Percentiles rank a stretch among this genome's conserved stretches.
These are phyloP conservation scores for Tinamus major DNA, from an alignment of 2,797 vertebrate species.

Conservation along the genomic window DNA sequence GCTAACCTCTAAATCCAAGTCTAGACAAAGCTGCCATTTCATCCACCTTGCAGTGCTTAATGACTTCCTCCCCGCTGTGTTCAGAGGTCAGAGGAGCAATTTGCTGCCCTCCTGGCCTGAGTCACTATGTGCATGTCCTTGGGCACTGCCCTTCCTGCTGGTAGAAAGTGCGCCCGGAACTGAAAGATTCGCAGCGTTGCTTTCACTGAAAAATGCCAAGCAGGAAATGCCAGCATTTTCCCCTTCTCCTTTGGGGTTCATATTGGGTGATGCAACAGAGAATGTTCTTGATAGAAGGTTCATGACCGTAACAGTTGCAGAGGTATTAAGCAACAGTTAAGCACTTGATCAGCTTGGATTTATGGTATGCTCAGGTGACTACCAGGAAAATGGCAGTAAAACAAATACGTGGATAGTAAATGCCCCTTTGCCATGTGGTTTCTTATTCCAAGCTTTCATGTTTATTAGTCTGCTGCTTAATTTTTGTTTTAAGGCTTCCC, in stretches of 20 bases:
- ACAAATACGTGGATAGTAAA: neutral
- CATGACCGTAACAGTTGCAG: neutral
- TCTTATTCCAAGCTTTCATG: neutral
- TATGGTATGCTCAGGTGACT: constrained; percentile 34
- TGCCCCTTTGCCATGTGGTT: neutral
- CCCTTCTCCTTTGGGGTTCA: neutral
- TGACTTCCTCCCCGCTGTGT: neutral
- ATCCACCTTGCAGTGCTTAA: constrained; percentile 21
- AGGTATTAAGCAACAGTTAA: constrained; percentile 28
- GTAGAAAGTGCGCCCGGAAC: neutral
- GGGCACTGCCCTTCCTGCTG: neutral
- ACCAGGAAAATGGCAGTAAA: neutral
- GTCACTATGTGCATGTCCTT: neutral
- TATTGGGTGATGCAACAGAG: neutral
- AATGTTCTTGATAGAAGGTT: neutral
- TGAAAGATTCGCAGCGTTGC: neutral
- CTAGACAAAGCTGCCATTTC: constrained; percentile 33
- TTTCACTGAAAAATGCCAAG: neutral
- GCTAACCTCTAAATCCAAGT: constrained; percentile 67
- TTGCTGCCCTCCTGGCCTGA: neutral
- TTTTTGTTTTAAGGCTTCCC: neutral
- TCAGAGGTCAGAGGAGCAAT: neutral
- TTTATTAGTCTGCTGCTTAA: neutral
- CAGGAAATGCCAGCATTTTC: neutral
- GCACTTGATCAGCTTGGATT: constrained; percentile 50